These are phyloP conservation scores for Augochlorella aurata DNA, from an alignment of 2,888 invertebrate genomes.

Conservation along the genomic window DNA sequence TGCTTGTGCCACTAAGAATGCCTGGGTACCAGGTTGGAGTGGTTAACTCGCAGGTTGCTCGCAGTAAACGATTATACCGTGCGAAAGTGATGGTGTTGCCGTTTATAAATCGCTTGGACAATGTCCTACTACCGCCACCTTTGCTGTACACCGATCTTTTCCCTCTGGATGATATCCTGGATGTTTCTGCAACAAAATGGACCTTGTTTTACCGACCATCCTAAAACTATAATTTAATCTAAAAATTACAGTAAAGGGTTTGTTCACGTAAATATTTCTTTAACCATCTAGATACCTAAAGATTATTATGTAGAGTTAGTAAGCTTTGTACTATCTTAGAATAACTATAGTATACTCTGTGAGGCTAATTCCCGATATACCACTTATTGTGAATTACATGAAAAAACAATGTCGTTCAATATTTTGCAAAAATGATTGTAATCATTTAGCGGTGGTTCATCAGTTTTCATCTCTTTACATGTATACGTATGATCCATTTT, in stretches of 20 bases:
- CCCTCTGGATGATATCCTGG: constrained; percentile 93
- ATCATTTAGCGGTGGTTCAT: no score
- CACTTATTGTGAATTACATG: no score
- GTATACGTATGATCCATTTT: not conserved
- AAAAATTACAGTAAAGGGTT: not conserved
- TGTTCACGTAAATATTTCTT: not conserved
- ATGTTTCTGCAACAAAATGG: constrained; percentile 88
- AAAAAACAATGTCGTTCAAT: no score
- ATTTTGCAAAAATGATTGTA: no score
- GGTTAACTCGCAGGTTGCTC: constrained; percentile 72
- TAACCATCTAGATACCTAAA: not conserved
- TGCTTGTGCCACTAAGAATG: constrained; percentile 78
- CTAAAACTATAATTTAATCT: not conserved
- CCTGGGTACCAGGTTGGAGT: constrained; percentile 75
- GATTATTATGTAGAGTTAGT: not conserved
- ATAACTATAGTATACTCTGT: no score
- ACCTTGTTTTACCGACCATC: not conserved
- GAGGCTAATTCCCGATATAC: no score
- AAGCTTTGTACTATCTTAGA: no score
- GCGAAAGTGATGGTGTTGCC: constrained; percentile 77
- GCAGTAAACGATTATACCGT: constrained; percentile 73
- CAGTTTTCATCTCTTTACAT: no score
- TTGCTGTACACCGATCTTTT: constrained; percentile 82
- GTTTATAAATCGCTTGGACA: constrained; percentile 76
- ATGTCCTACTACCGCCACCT: constrained; percentile 80